phyloP scores from a whole-genome alignment of 2,113 vertebrate species.

The Myotis yumanensis region DNA sequence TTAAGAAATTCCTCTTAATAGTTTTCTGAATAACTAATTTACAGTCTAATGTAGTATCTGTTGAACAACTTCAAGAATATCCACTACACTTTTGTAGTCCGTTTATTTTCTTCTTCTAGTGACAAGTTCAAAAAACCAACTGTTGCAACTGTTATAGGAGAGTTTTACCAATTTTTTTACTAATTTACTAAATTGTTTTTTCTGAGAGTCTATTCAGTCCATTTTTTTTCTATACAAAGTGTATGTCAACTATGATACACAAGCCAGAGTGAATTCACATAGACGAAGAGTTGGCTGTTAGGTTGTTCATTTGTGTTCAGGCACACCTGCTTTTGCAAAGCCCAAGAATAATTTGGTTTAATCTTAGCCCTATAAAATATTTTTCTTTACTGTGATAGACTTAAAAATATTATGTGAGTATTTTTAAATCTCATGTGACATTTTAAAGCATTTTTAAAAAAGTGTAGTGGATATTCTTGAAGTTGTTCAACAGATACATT shows the following conservation, averaged over 20 bases:
- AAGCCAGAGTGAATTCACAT: background rate
- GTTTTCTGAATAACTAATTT: background rate
- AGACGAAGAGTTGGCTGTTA: slow-evolving; percentile 61
- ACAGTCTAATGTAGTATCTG: background rate
- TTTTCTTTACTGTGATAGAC: slow-evolving; percentile 46
- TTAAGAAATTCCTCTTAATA: background rate
- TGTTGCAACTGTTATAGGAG: background rate
- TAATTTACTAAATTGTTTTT: slow-evolving; percentile 32
- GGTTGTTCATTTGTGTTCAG: background rate
- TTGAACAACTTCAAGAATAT: slow-evolving; percentile 44
- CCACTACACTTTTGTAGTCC: background rate
- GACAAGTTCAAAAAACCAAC: background rate
- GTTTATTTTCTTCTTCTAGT: slow-evolving; percentile 21
- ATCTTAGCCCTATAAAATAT: slow-evolving; percentile 51
- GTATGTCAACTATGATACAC: background rate
- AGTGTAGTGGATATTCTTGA: slow-evolving; percentile 1
- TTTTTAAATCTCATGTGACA: slow-evolving; percentile 10
- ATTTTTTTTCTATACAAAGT: background rate
- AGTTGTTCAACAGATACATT: slow-evolving; percentile 36
- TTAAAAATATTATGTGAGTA: background rate
- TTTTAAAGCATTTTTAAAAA: slow-evolving; percentile 18
- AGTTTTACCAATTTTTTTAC: slow-evolving; percentile 15
- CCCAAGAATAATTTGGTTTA: slow-evolving; percentile 64
- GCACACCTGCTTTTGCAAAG: slow-evolving; percentile 35
- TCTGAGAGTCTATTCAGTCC: background rate